These are phyloP conservation scores for Hippocampus guttulatus DNA, from an alignment of 2,113 vertebrate species.

Conservation along the genomic window DNA sequence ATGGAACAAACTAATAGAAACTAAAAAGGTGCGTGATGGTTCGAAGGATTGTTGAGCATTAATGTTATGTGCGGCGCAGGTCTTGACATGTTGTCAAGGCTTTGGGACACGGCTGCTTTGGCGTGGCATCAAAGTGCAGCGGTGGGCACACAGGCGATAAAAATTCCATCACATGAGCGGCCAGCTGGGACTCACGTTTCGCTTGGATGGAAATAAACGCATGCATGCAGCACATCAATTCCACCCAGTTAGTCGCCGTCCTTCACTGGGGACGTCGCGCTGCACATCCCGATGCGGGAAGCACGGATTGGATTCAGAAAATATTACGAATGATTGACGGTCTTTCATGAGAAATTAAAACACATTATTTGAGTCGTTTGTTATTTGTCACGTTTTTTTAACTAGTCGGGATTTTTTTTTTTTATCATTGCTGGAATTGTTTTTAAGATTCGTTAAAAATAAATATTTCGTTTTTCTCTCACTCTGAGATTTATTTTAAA, in stretches of 20 bases:
- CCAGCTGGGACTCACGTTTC: slow-evolving; percentile 47
- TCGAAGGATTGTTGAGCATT: not conserved
- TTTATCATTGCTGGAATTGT: not conserved
- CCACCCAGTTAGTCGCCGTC: slow-evolving; percentile 21
- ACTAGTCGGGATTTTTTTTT: not conserved
- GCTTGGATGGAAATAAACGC: slow-evolving; percentile 34
- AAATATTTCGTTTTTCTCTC: not conserved
- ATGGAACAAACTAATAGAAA: not conserved
- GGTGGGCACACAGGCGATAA: slow-evolving; percentile 41
- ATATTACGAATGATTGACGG: not conserved
- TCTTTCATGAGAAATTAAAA: not conserved
- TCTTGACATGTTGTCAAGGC: slow-evolving; percentile 36
- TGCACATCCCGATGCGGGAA: not conserved
- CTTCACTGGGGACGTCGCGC: slow-evolving; percentile 2
- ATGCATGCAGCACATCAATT: slow-evolving; percentile 11
- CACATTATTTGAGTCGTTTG: not conserved
- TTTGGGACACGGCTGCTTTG: slow-evolving; percentile 46
- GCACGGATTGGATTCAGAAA: no score
- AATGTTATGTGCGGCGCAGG: slow-evolving; percentile 53
- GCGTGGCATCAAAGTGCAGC: slow-evolving; percentile 51
- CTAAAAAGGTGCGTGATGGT: not conserved
- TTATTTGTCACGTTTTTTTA: not conserved
- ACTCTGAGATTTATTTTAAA: not conserved
- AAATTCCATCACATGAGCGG: slow-evolving; percentile 48
- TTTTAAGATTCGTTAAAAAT: no score